Evolutionary conservation across 1,140 invertebrate species (phyloP).

Genomic region (Drosophila pectinifera): DNA sequence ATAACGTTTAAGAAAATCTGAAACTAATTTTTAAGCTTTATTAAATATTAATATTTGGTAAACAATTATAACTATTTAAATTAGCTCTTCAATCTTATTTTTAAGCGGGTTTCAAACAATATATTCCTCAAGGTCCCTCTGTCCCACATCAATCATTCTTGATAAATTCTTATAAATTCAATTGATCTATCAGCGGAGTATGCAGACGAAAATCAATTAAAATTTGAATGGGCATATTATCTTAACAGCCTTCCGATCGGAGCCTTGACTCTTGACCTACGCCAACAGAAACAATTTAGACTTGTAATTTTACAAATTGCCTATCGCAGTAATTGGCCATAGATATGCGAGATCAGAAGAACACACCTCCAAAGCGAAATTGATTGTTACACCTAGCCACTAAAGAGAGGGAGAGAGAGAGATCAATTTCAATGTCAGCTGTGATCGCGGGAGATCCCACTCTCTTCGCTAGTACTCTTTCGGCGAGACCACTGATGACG

Average conservation of each 20-base stretch:
- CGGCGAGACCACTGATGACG: conserved; percentile 12
- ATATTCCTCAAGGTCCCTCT: not conserved
- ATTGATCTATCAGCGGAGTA: not conserved
- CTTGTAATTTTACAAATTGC: conserved; percentile 37
- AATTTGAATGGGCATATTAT: conserved; percentile 11
- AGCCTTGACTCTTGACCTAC: conserved; percentile 53
- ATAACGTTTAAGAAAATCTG: not conserved
- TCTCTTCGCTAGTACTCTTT: conserved; percentile 12
- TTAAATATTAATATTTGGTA: not conserved
- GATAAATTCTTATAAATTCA: conserved; percentile 1
- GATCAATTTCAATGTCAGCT: conserved; percentile 43
- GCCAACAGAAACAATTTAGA: conserved; percentile 52
- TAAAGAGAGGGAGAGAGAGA: conserved; percentile 2
- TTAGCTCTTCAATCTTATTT: too few species aligned
- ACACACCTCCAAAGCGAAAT: conserved; percentile 45
- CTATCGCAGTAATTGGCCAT: conserved; percentile 29
- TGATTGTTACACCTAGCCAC: conserved; percentile 1
- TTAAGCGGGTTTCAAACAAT: too few species aligned
- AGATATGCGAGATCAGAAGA: not conserved
- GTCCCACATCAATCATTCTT: not conserved
- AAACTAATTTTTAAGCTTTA: too few species aligned
- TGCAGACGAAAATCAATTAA: conserved; percentile 1
- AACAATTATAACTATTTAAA: too few species aligned
- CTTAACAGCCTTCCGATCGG: conserved; percentile 21
- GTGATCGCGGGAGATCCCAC: not conserved